These are phyloP conservation scores for Simalia tracyae DNA, from an alignment of 2,797 vertebrate species.

Conservation along the genomic window DNA sequence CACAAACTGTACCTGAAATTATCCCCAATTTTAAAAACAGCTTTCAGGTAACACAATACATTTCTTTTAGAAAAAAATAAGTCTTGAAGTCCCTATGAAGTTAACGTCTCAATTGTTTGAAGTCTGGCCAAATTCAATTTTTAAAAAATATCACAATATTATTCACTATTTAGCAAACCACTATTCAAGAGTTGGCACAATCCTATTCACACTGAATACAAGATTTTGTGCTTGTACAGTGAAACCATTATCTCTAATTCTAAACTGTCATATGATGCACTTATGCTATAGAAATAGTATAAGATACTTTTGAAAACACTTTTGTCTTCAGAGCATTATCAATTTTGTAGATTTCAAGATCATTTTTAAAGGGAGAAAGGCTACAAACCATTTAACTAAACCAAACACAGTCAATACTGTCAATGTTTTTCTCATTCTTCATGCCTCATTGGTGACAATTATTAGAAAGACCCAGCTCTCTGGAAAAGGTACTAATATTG, in stretches of 20 bases:
- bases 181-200: neutral
- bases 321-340: neutral
- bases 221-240: neutral
- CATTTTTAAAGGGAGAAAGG: neutral
- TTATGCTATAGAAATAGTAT: neutral
- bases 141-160: neutral
- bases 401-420: neutral
- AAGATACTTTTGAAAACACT: neutral
- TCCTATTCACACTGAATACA: neutral
- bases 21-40: neutral
- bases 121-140: neutral
- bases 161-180: neutral
- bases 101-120: neutral
- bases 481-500: neutral
- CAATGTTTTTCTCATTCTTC: conserved; percentile 27
- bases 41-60: neutral
- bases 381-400: neutral
- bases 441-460: neutral
- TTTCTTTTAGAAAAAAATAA: neutral
- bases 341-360: neutral
- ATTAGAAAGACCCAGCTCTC: neutral
- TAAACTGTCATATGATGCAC: neutral
- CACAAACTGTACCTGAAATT: neutral
- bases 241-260: neutral
- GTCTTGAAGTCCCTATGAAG: neutral